These are phyloP conservation scores for Oncorhynchus clarkii DNA, from an alignment of 2,113 vertebrate species.

Conservation along the genomic window DNA sequence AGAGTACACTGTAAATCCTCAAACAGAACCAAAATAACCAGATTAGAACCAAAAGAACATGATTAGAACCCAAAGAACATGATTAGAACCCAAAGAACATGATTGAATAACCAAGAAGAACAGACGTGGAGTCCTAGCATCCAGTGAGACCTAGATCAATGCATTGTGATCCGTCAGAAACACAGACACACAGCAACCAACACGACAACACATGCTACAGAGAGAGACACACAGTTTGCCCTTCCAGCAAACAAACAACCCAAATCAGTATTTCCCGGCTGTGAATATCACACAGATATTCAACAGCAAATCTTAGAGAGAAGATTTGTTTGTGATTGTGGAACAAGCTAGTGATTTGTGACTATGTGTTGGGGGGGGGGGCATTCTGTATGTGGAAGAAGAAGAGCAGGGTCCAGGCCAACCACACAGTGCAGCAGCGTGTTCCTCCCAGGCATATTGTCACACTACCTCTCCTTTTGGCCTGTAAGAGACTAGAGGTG, in stretches of 20 bases:
- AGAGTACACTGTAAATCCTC: neutral
- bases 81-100: neutral
- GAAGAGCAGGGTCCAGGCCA: neutral
- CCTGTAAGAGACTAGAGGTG: conserved; percentile 75
- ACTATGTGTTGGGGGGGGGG: too few relatives aligned
- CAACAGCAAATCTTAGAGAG: neutral
- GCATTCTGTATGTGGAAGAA: too few relatives aligned
- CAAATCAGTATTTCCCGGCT: too few relatives aligned
- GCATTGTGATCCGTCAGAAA: neutral
- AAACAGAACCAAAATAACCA: neutral
- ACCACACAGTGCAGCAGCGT: neutral
- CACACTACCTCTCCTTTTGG: conserved; percentile 72
- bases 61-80: neutral
- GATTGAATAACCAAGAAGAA: neutral
- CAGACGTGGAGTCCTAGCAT: too few relatives aligned
- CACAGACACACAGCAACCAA: neutral
- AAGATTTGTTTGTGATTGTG: too few relatives aligned
- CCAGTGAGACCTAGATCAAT: neutral
- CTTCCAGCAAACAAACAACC: too few relatives aligned
- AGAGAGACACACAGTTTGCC: neutral
- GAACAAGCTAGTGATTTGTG: too few relatives aligned
- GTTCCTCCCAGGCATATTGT: neutral
- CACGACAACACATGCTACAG: neutral
- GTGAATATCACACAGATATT: conserved; percentile 1
- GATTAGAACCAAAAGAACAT: neutral